A percentile compares a stretch with the other conserved stretches of the same genome.
phyloP scores from a whole-genome alignment of 2,113 vertebrate genomes.

The Barnardius zonarius region DNA sequence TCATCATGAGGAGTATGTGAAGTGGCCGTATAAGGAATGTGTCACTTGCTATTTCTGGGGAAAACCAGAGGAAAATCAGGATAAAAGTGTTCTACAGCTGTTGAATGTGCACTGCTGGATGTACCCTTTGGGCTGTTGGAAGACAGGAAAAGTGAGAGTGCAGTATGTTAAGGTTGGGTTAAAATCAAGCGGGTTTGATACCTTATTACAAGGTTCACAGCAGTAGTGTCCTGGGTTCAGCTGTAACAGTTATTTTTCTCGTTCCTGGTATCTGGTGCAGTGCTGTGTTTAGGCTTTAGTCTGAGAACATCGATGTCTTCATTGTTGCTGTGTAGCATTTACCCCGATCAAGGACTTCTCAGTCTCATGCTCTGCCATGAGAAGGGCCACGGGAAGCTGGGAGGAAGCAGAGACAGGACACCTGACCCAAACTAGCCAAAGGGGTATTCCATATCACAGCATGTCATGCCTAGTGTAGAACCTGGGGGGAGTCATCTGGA shows the following conservation, averaged over 20 bases:
- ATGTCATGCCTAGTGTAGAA: background rate
- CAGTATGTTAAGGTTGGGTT: fast-evolving
- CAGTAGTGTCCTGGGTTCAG: background rate
- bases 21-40: background rate
- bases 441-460: background rate
- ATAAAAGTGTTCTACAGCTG: background rate
- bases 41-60: background rate
- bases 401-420: background rate
- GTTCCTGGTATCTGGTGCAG: background rate
- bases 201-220: background rate
- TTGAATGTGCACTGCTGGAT: background rate
- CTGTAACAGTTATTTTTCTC: background rate
- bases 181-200: background rate
- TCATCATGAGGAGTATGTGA: background rate
- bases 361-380: background rate
- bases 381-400: background rate
- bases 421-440: background rate
- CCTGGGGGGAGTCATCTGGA: background rate
- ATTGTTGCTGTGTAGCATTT: background rate
- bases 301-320: background rate
- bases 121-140: background rate
- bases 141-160: background rate
- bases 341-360: background rate
- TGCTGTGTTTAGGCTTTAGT: background rate
- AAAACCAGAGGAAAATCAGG: background rate